Conservation (phyloP, 2,113 vertebrate species). For the Murina feae region DNA sequence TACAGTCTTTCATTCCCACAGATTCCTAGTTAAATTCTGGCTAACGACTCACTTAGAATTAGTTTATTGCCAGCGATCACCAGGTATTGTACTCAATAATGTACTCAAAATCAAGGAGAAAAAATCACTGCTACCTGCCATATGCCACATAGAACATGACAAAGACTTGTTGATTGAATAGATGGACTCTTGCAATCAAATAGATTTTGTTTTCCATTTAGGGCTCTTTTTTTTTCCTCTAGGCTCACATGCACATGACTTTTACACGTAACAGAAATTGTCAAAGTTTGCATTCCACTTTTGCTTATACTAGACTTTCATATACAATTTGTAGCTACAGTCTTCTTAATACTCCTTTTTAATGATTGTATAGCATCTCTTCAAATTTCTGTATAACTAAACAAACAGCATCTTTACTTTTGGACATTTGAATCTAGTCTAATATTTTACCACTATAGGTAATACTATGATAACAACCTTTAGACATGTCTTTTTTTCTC, state of each 20-base stretch:
- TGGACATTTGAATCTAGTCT: background rate
- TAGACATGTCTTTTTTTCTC: background rate
- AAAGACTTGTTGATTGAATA: background rate
- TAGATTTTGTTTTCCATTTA: background rate
- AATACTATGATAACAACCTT: background rate
- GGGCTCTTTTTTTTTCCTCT: background rate
- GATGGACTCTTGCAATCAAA: background rate
- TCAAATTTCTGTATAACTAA: background rate
- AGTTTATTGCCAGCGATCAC: background rate
- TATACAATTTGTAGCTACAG: background rate
- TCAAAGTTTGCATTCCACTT: background rate
- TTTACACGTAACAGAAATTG: background rate
- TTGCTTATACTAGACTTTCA: background rate
- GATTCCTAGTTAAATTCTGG: background rate
- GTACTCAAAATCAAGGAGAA: background rate
- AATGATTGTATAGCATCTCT: background rate
- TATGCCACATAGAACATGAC: background rate
- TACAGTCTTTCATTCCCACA: background rate
- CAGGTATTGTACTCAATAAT: background rate
- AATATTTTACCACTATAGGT: background rate
- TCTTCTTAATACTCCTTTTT: background rate
- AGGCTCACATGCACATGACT: background rate
- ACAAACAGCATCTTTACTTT: background rate
- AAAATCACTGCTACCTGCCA: background rate
- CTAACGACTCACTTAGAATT: background rate